Conservation (phyloP, 2,797 vertebrate species). For the Melanotaenia maccullochi region DNA sequence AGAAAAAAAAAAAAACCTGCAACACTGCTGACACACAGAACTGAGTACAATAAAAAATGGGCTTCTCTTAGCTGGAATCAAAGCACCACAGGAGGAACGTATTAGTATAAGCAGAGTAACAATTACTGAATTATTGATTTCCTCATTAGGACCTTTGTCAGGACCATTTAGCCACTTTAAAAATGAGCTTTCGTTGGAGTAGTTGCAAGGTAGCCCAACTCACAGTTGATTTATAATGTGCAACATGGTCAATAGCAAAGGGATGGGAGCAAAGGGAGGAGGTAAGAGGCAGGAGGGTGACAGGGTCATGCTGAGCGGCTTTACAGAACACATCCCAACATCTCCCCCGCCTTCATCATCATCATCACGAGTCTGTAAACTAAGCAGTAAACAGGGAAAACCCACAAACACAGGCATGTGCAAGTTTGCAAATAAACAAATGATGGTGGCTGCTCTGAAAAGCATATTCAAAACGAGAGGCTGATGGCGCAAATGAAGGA, state of each 20-base stretch:
- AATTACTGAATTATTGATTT: slow-evolving; percentile 95
- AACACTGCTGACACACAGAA: slow-evolving; percentile 81
- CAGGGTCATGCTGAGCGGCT: slow-evolving; percentile 38
- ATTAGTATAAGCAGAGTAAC: slow-evolving; percentile 92
- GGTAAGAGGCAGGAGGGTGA: slow-evolving; percentile 57
- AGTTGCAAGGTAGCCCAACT: slow-evolving; percentile 87
- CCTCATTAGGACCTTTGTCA: slow-evolving; percentile 94
- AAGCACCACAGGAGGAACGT: slow-evolving; percentile 76
- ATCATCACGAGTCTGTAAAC: slow-evolving; percentile 16
- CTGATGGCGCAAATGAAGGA: slow-evolving; percentile 18
- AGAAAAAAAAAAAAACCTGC: slow-evolving; percentile 47
- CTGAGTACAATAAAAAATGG: slow-evolving; percentile 76
- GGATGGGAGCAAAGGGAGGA: slow-evolving; percentile 49
- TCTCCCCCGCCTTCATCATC: slow-evolving; percentile 37
- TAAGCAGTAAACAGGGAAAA: slow-evolving; percentile 11
- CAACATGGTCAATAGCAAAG: slow-evolving; percentile 86
- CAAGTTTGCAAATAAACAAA: slow-evolving; percentile 70
- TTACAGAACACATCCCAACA: slow-evolving; percentile 45
- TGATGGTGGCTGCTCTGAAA: slow-evolving; percentile 55
- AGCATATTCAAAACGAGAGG: slow-evolving; percentile 60
- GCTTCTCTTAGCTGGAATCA: slow-evolving; percentile 69
- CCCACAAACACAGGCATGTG: slow-evolving; percentile 1
- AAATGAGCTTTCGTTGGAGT: slow-evolving; percentile 91
- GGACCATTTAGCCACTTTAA: slow-evolving; percentile 95
- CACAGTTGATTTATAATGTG: slow-evolving; percentile 94